Evolutionary conservation across 2,797 vertebrate genomes (phyloP), one percentile per base, ranked within the genome.

Genomic region (Hirundo rustica): DNA sequence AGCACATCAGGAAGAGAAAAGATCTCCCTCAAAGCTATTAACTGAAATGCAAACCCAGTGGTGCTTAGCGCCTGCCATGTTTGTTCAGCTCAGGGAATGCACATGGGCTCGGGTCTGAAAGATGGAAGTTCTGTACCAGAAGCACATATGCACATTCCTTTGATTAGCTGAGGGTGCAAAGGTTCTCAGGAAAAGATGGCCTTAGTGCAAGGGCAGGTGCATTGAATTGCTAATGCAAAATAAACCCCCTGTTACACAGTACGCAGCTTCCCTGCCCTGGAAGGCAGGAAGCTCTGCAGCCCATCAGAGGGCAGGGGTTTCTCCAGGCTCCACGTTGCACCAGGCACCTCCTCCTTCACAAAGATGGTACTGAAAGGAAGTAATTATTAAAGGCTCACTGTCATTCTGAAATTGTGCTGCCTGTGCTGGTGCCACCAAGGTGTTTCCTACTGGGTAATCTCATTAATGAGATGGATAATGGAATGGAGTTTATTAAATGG

Each of bases 361-460:
- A 68, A 81, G 30, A 80, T 17, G 44, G 44, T 57, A 16, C 82
- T 65, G 68, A 62, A 92, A 85, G 53, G 47, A 72, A 80, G 42
- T 47, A 68, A 51, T 88, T 95, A 83, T 80, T 74, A 47, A 74
- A 88, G 50, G 8, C 10, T 92, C 15, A n/a, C 57, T 92, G 78
- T 81, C 50, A 88, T 27, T 40, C 42, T 68, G 58, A 91, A 80
- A 65, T 80, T 25, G 79, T 92, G 55, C 36, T 86, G 74, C 57
- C 78, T 85, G 29, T 51, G 61, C 58, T 74, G 22, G 85, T 73
- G 47, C 81, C 65, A 88, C 72, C 38, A 85, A 91, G 72, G 91
- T 92, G 82, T 88, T 92, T 95, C 79, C 57, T 91, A 50, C 92
- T 95, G 82, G 86, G 50, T 85, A 95, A 68, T 78, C 61, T 85